A percentile compares a stretch with the other conserved stretches of the same genome.
These are phyloP conservation scores for Drosophila meridiana DNA, from an alignment of 2,888 invertebrate species.

Conservation along the genomic window DNA sequence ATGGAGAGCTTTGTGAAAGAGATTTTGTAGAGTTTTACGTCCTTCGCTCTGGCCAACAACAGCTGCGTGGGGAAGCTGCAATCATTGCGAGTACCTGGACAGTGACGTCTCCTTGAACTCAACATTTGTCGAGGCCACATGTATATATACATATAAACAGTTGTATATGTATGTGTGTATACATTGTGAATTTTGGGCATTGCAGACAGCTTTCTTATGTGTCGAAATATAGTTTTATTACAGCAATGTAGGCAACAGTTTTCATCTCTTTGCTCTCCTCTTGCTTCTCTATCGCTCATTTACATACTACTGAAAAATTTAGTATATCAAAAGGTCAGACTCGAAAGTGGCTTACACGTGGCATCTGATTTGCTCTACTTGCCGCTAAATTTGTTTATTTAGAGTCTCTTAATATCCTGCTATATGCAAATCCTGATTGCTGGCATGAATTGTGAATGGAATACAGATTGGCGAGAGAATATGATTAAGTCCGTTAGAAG, in stretches of 20 bases:
- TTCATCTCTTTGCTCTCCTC: background rate
- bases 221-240: constrained; percentile 52
- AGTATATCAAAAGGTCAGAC: constrained; percentile 50
- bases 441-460: background rate
- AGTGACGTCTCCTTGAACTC: constrained; percentile 80
- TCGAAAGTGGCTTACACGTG: constrained; percentile 33
- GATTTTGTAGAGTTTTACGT: constrained; percentile 42
- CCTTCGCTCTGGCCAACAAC: constrained; percentile 59
- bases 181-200: constrained; percentile 33
- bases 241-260: constrained; percentile 58
- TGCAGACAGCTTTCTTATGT: constrained; percentile 47
- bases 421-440: constrained; percentile 2
- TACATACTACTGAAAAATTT: constrained; percentile 38
- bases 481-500: background rate
- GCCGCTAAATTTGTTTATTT: constrained; percentile 1
- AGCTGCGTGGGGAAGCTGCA: constrained; percentile 68
- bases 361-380: constrained; percentile 9
- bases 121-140: constrained; percentile 76
- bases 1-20: background rate
- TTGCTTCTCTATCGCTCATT: background rate
- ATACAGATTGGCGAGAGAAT: background rate
- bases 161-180: constrained; percentile 5
- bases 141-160: background rate
- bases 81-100: constrained; percentile 42
- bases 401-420: constrained; percentile 19